Base-by-base conservation (phyloP, 2,888 invertebrate genomes). In the Scrobipalpa atriplicella region DNA sequence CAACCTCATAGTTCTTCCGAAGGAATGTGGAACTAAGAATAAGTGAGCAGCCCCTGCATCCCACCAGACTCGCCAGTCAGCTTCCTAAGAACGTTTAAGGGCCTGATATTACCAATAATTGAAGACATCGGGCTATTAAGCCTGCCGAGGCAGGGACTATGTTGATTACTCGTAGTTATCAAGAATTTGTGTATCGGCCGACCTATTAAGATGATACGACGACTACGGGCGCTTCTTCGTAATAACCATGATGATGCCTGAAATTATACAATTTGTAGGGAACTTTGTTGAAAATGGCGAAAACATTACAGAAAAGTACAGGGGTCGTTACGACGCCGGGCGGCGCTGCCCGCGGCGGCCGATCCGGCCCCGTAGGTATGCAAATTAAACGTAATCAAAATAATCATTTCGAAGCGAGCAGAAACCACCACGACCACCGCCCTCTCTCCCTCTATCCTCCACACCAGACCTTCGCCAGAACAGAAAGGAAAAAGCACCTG, bases 371-470 rank as follows among this genome's bases (percentile, higher is more conserved):
- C 83, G 83, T 92, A n/a, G n/a, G n/a, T n/a, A 92, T 92, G 92
- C 92, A 92, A 92, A 92, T 92, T 92, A 91, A 92, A 89, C 83
- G 88, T 89, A 92, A 92, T 92, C 92, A 92, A 92, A 92, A 92
- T 91, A 92, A 92, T 90, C 86, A 92, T 92, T 91, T 87, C 76
- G 80, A 83, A 78, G 78, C 80, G 75, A 79, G 80, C 79, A 79
- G 81, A 78, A 82, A 82, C 76, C 76, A 76, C 78, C 58, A 51
- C 65, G 47, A 74, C 78, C 79, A 72, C 72, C 72, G 68, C 62
- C 70, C 72, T 78, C 77, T 86, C 88, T 86, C 86, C 68, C 79
- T 87, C 89, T 77, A 70, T 73, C 87, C 69, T 75, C 73, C 66
- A 69, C 73, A 43, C 66, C 68, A 68, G 67, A 73, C 71, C 73